Conservation (phyloP, 2,113 vertebrate species). For the Psephotus haematonotus region DNA sequence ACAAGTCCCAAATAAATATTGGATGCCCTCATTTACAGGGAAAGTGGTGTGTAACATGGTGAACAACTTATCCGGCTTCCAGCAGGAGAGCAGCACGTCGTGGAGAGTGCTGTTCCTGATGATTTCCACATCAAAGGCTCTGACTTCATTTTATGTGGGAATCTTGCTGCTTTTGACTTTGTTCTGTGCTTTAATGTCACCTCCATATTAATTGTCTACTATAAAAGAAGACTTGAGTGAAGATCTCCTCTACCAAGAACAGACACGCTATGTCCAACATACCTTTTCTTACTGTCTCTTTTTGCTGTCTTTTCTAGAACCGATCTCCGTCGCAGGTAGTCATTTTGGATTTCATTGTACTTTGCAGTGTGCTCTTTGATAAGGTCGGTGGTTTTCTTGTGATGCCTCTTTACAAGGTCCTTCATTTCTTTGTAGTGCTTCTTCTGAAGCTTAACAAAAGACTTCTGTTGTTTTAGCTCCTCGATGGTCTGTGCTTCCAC, state of each 20-base stretch:
- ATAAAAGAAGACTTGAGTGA: neutral
- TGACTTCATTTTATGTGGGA: neutral
- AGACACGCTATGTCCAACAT: conserved; percentile 28
- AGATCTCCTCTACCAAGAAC: neutral
- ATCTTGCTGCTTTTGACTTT: neutral
- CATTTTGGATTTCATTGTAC: conserved; percentile 87
- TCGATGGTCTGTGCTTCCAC: conserved; percentile 91
- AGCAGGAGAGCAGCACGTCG: neutral
- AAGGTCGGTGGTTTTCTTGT: conserved; percentile 93
- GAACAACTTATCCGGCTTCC: neutral
- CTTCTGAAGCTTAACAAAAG: conserved; percentile 92
- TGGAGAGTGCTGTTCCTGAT: neutral
- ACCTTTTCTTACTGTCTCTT: conserved; percentile 96
- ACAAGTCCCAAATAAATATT: neutral
- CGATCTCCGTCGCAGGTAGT: conserved; percentile 84
- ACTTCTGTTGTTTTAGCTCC: conserved; percentile 94
- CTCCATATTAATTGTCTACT: neutral
- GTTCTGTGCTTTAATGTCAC: neutral
- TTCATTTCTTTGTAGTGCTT: conserved; percentile 99
- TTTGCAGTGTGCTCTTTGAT: conserved; percentile 94
- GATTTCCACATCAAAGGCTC: neutral
- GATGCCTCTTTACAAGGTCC: conserved; percentile 92
- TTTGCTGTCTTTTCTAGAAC: conserved; percentile 88
- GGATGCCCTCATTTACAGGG: neutral
- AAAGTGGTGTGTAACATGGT: neutral